Conservation (phyloP, 2,797 vertebrate species). For the Chloroceryle inda region DNA sequence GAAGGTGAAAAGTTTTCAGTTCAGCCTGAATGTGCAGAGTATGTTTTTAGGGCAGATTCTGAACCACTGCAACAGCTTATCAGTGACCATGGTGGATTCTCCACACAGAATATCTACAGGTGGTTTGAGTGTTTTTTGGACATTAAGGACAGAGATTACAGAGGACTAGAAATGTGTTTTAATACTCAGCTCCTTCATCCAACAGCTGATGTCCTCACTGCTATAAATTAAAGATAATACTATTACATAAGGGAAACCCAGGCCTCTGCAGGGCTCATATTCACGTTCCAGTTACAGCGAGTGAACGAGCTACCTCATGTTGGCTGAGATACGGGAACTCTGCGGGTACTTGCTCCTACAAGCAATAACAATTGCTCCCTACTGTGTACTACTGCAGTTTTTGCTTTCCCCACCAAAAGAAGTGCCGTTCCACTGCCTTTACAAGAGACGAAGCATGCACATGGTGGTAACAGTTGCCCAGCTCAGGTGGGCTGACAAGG, state of each 20-base stretch:
- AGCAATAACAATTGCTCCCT: conserved; percentile 16
- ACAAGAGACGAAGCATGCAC: fast-evolving
- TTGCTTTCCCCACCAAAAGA: background rate
- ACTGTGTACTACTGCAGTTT: background rate
- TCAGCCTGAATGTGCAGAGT: background rate
- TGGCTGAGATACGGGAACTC: background rate
- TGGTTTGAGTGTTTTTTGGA: background rate
- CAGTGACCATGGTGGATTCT: background rate
- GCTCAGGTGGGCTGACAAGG: background rate
- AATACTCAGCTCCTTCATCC: background rate
- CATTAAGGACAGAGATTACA: background rate
- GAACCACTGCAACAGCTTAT: background rate
- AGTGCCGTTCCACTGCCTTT: background rate
- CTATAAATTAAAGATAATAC: background rate
- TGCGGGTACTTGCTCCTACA: background rate
- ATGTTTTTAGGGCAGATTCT: background rate
- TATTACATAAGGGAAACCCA: background rate
- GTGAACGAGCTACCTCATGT: conserved; percentile 10
- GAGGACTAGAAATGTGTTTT: background rate
- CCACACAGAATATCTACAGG: background rate
- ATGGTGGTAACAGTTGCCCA: fast-evolving
- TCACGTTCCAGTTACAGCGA: background rate
- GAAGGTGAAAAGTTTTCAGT: background rate
- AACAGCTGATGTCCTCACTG: background rate
- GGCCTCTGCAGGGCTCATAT: background rate